Base-by-base conservation (phyloP, 2,888 invertebrate genomes). In the Liopterus haemorrhoidalis region DNA sequence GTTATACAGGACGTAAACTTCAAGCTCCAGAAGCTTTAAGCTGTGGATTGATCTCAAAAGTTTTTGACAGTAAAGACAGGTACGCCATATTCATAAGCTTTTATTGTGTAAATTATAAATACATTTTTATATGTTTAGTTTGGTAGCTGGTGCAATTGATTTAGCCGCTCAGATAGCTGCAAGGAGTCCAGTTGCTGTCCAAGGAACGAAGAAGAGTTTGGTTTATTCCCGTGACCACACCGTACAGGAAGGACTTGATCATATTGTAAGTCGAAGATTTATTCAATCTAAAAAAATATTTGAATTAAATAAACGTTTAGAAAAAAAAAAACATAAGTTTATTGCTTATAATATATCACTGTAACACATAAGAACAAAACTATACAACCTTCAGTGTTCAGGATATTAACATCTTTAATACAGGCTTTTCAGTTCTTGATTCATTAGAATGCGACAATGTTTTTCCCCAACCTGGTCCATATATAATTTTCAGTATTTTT, bases 121-220 rank as follows among this genome's bases (percentile, higher is more conserved):
- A 30, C 20, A 49, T 52, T 49, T 46, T 31, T 50, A 22, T 41
- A 20, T 40, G 65, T 67, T 24, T 62, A 85, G 85, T 14, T 74
- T 93, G 62, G 52, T 94, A n/a, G 69, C 74, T 14, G 80, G 76
- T 38, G 85, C 88, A 0, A 42, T 94, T 2, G 74, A 79, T 4
- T 56, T 88, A 36, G 97, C 95, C 0, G 76, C 77, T 53, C 63
- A 70, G 21, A 95, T 99, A 52, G 89, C 96, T 0, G 64, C 69
- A 4, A 91, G 92, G 67, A 94, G 93, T 70, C 97, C 97, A 0
- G 83, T 97, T 3, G 97, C 96, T 0, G 85, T 97, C 0, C 96
- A 97, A 65, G 82, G 84, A 3, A 87, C 91, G 0, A 99, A 99
- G 65, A 70, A 79, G 41, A 85, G 77, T 57, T 61, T 97, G 16